Evolutionary conservation across 2,888 invertebrate species (phyloP).

Genomic region (Melipona bicolor): DNA sequence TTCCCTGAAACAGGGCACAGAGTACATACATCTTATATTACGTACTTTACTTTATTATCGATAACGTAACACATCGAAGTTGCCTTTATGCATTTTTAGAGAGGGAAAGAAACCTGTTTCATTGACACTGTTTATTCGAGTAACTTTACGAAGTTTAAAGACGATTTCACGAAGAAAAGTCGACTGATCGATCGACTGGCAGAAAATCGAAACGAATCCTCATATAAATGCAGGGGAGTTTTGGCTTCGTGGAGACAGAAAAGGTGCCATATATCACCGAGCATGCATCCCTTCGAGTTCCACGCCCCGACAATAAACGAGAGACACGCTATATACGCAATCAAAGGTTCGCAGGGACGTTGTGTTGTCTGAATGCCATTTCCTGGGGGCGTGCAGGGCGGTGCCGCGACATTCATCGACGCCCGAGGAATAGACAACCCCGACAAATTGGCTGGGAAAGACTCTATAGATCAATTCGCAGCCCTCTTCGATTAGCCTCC

Average conservation of each 20-base stretch:
- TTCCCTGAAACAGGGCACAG: too few relatives aligned
- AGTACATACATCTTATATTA: too few relatives aligned
- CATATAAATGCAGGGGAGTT: slow-evolving; percentile 37
- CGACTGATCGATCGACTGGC: not conserved
- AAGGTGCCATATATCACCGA: slow-evolving; percentile 54
- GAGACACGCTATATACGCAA: slow-evolving; percentile 70
- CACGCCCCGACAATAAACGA: slow-evolving; percentile 75
- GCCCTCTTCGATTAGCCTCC: not conserved
- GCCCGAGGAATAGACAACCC: slow-evolving; percentile 65
- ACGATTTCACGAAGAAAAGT: not conserved
- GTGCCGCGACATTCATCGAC: slow-evolving; percentile 68
- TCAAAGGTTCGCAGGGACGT: slow-evolving; percentile 71
- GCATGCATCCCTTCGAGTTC: slow-evolving; percentile 47
- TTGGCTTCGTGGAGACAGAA: slow-evolving; percentile 15
- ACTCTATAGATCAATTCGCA: slow-evolving; percentile 60
- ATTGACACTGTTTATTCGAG: not conserved
- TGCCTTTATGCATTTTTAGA: too few relatives aligned
- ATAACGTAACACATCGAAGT: too few relatives aligned
- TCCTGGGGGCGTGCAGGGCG: slow-evolving; percentile 72
- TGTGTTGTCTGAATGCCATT: slow-evolving; percentile 71
- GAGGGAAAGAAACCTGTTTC: not conserved
- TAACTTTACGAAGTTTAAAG: not conserved
- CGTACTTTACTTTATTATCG: too few relatives aligned
- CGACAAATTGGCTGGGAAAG: slow-evolving; percentile 76
- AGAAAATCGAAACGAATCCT: slow-evolving; percentile 19